phyloP scores from a whole-genome alignment of 2,113 vertebrate genomes.

The Chascanopsetta lugubris region DNA sequence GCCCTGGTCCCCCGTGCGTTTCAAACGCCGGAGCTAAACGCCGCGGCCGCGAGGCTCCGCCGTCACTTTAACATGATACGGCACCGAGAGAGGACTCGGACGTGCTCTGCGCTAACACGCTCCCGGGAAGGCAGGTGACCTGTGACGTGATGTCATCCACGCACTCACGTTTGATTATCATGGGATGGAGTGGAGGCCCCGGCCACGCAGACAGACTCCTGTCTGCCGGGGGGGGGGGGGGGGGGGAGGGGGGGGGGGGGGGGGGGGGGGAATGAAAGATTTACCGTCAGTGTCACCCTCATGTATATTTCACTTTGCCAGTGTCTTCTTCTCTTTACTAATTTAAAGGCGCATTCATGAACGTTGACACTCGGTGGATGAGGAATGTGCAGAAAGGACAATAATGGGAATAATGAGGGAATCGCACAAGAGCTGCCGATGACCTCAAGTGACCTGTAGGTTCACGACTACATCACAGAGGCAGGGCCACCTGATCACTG shows the following conservation, averaged over 20 bases:
- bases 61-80: slow-evolving; percentile 33
- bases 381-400: too few species aligned
- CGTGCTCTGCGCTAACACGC: slow-evolving; percentile 7
- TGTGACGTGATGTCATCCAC: not conserved
- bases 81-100: slow-evolving; percentile 21
- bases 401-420: too few species aligned
- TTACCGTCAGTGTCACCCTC: not conserved
- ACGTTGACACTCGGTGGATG: too few species aligned
- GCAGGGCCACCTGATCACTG: too few species aligned
- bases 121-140: slow-evolving; percentile 8
- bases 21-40: slow-evolving; percentile 37
- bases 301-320: not conserved
- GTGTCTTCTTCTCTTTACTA: not conserved
- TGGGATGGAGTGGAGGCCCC: not conserved
- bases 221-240: too few species aligned
- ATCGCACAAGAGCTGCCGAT: too few species aligned
- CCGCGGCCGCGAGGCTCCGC: not conserved
- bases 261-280: not conserved
- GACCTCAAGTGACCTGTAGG: too few species aligned
- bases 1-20: slow-evolving; percentile 36
- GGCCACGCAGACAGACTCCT: not conserved
- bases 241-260: too few species aligned
- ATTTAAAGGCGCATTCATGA: not conserved
- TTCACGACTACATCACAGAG: too few species aligned
- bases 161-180: slow-evolving; percentile 4